Base-by-base conservation (phyloP, 2,888 invertebrate species). In the Biston stratarius region DNA sequence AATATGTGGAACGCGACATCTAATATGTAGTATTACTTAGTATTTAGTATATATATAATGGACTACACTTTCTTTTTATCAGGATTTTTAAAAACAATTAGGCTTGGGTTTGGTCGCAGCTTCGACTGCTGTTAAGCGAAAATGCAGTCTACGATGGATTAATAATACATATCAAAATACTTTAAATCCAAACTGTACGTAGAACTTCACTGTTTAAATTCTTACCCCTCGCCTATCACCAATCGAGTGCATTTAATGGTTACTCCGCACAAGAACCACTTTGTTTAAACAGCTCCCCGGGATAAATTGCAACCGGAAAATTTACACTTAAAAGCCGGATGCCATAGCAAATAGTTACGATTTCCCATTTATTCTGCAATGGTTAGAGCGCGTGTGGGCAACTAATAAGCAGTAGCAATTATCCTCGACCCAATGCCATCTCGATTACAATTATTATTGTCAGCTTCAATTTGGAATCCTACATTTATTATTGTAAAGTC, bases 271-370 rank as follows among this genome's bases (percentile, higher is more conserved):
- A 71, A 72, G 73, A 71, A 55, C 60, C 60, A 57, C 67, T 63
- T 81, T 80, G 81, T 83, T 79, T 77, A 75, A 80, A 74, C 71
- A 79, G 75, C 83, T 77, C 80, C 80, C 78, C 76, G 81, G 79
- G 82, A 90, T 91, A 92, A 91, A 93, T 92, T 89, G 88, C 90
- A 81, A 88, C 84, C 92, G 92, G 92, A 93, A 92, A 91, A 90
- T 93, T 94, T 92, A 89, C 86, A 91, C 87, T 92, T 91, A 91
- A 93, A 92, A 91, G 88, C 93, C 92, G 93, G 93, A 94, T 88
- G 87, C 81, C 78, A 77, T 74, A 79, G 82, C 86, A 88, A 91
- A 91, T 89, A 89, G 89, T 87, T 80, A 89, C 91, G 87, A 90
- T 92, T 90, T 91, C 92, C 91, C 87, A 89, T 86, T 81, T 87